These are phyloP conservation scores for Lutjanus erythropterus DNA, from an alignment of 2,113 vertebrate species.

Conservation along the genomic window DNA sequence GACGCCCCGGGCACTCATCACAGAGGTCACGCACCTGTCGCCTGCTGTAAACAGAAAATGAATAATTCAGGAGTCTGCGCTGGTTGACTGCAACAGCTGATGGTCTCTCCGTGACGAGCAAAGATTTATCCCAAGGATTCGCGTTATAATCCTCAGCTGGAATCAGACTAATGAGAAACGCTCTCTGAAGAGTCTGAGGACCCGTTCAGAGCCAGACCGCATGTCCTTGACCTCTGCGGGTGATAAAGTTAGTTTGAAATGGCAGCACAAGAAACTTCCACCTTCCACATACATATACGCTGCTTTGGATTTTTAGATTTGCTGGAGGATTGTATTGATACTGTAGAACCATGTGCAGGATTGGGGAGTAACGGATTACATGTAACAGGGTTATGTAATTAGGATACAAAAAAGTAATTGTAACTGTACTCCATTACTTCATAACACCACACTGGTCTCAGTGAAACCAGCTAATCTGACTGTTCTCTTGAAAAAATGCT, in stretches of 20 bases:
- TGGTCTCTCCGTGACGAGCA: constrained; percentile 61
- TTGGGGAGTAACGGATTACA: too few species aligned
- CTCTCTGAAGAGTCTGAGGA: constrained; percentile 59
- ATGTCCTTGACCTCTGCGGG: constrained; percentile 73
- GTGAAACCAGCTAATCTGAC: too few species aligned
- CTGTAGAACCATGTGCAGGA: neutral
- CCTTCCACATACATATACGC: neutral
- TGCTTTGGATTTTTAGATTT: constrained; percentile 41
- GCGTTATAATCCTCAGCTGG: constrained; percentile 63
- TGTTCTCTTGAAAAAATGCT: too few species aligned
- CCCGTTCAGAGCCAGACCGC: constrained; percentile 37
- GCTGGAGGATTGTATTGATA: neutral
- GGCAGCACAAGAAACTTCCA: constrained; percentile 27
- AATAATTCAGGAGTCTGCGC: constrained; percentile 75
- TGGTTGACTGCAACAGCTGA: constrained; percentile 77
- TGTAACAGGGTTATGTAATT: too few species aligned
- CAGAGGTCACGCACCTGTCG: constrained; percentile 80
- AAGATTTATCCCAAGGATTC: constrained; percentile 69
- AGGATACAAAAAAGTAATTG: too few species aligned
- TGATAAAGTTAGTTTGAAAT: constrained; percentile 59
- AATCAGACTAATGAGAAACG: constrained; percentile 75
- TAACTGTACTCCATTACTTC: too few species aligned
- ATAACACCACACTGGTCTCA: too few species aligned
- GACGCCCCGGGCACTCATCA: constrained; percentile 66
- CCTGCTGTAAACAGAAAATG: constrained; percentile 80